A percentile compares a stretch with the other conserved stretches of the same genome.
These are phyloP conservation scores for Monochamus alternatus DNA, from an alignment of 2,888 invertebrate genomes.

Conservation along the genomic window DNA sequence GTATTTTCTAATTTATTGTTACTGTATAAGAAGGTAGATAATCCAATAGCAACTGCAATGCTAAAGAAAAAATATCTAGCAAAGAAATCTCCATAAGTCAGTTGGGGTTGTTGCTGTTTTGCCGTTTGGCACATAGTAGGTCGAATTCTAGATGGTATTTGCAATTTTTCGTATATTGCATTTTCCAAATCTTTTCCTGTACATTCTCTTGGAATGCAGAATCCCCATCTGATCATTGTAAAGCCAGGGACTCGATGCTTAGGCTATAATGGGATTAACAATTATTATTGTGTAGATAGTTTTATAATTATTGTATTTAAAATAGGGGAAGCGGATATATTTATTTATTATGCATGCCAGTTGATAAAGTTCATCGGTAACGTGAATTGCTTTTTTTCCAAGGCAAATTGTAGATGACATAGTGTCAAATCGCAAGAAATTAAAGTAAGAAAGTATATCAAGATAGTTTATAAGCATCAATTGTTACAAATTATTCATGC, in stretches of 20 bases:
- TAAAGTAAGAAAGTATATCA: too few species aligned
- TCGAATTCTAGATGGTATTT: constrained; percentile 63
- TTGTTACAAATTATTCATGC: too few species aligned
- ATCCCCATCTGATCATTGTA: constrained; percentile 75
- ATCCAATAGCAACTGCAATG: constrained; percentile 24
- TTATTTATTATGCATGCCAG: too few species aligned
- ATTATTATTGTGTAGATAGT: background rate
- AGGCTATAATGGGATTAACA: constrained; percentile 68
- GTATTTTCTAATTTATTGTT: background rate
- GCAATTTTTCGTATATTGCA: constrained; percentile 66
- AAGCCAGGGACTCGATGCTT: constrained; percentile 76
- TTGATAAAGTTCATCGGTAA: too few species aligned
- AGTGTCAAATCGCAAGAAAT: too few species aligned
- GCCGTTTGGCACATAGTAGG: constrained; percentile 59
- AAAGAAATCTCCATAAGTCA: constrained; percentile 55
- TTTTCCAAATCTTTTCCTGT: constrained; percentile 73
- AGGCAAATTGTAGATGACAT: too few species aligned
- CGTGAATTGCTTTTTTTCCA: too few species aligned
- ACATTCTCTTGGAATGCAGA: constrained; percentile 76
- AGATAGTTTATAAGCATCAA: too few species aligned
- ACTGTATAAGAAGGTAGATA: constrained; percentile 37
- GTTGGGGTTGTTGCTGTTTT: constrained; percentile 15
- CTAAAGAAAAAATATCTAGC: constrained; percentile 52
- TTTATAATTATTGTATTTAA: too few species aligned
- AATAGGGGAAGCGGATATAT: too few species aligned